Base-by-base conservation (phyloP, 2,113 vertebrate genomes). In the Cacatua alba region DNA sequence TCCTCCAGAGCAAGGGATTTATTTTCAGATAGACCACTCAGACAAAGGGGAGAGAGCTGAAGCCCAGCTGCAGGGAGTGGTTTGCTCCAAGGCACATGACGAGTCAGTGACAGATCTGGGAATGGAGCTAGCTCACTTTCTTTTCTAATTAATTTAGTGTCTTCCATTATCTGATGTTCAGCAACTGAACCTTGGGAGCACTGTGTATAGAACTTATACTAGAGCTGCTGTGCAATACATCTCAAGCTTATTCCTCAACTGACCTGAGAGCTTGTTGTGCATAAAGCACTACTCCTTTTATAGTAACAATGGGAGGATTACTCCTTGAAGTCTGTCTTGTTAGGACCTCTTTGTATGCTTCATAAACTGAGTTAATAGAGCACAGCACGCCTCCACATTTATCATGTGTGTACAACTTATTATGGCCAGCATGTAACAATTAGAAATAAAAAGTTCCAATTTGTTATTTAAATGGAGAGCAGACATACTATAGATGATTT, bases 391-490 rank as follows among this genome's bases (percentile, higher is more conserved):
- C 44, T 88, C 43, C 55, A 72, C 17, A 64, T 79, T 75, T 86
- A 41, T 90, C 35, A 39, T 65, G 28, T n/a, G 52, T 65, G 26
- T 80, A 43, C 5, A 13, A 43, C 29, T 90, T 94, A 24, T 17
- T 78, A 72, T 55, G 75, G 53, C 57, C 64, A 92, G 59, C 62
- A 75, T 82, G 79, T 76, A 94, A 88, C 67, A 72, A 76, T 86
- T 94, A 60, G 39, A 79, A 84, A 82, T 35, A 91, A 88, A 83
- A 86, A 57, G 43, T 79, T 74, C 39, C n/a, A 74, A 51, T 88
- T 92, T 86, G 41, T 95, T 95, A 49, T 88, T 85, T 88, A 93
- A 91, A 95, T 81, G 70, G 86, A 71, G 41, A 89, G 55, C 74
- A 93, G 86, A 60, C 35, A 60, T 72, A 62, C n/a, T 92, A 55